Percentiles rank a stretch among this genome's conserved stretches.
Evolutionary conservation across 2,113 vertebrate species (phyloP).

Genomic region (Toxostoma redivivum): DNA sequence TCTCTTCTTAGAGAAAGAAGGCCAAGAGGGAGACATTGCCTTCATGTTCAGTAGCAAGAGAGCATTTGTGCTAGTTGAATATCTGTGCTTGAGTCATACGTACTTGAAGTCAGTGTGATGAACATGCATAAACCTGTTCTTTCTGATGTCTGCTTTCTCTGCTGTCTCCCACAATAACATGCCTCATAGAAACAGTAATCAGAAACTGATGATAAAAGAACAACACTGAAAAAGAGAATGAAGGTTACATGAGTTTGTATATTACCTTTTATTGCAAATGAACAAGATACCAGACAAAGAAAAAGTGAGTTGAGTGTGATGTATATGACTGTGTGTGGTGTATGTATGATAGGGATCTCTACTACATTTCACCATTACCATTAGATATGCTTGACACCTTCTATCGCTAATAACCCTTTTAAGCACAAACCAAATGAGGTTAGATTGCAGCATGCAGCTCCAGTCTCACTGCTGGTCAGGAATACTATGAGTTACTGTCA

Average conservation of each 20-base stretch:
- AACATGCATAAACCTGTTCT: neutral
- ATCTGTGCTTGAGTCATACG: neutral
- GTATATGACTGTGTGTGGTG: neutral
- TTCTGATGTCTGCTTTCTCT: neutral
- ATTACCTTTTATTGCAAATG: neutral
- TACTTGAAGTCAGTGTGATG: neutral
- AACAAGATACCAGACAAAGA: neutral
- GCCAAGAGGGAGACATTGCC: neutral
- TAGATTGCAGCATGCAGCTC: neutral
- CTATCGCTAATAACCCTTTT: neutral
- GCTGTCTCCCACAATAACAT: neutral
- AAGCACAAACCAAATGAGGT: neutral
- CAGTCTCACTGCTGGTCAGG: neutral
- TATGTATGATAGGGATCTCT: neutral
- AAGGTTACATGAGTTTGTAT: neutral
- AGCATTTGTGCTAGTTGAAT: neutral
- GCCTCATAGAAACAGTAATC: neutral
- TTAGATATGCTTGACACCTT: neutral
- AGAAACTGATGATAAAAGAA: neutral
- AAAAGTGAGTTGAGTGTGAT: neutral
- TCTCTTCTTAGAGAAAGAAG: neutral
- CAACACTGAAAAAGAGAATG: neutral
- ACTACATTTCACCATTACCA: fast-evolving
- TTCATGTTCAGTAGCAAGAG: neutral
- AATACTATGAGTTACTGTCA: neutral